Conservation (phyloP, 2,888 invertebrate genomes). For the Poecilobothrus nobilitatus region DNA sequence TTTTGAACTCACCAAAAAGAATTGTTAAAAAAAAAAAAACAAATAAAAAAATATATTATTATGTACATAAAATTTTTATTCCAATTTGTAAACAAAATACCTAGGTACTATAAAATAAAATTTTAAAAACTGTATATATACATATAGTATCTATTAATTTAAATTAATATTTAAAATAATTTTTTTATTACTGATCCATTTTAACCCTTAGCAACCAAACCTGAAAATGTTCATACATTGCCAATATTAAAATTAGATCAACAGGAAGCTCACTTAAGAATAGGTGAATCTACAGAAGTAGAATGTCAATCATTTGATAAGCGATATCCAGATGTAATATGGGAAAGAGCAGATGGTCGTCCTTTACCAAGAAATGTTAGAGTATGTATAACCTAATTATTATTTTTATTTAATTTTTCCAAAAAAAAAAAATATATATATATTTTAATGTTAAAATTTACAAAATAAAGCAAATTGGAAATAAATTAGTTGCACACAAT, state of each 20-base stretch:
- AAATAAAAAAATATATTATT: not conserved
- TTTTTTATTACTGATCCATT: too few relatives aligned
- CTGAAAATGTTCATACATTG: slow-evolving; percentile 5
- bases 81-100: not conserved
- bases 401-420: too few relatives aligned
- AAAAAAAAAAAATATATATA: not conserved
- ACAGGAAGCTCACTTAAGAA: slow-evolving; percentile 34
- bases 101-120: not conserved
- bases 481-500: slow-evolving; percentile 57
- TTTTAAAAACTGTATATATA: not conserved
- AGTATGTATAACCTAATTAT: slow-evolving; percentile 27
- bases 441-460: too few relatives aligned
- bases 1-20: too few relatives aligned
- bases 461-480: slow-evolving; percentile 40
- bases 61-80: not conserved
- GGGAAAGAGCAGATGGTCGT: slow-evolving; percentile 39
- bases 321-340: slow-evolving; percentile 36
- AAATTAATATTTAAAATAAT: not conserved
- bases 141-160: not conserved
- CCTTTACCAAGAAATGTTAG: slow-evolving; percentile 36
- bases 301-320: slow-evolving; percentile 41
- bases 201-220: not conserved
- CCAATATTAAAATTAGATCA: slow-evolving; percentile 39
- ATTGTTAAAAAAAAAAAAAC: not conserved
- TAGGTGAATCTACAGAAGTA: slow-evolving; percentile 42